phyloP scores from a whole-genome alignment of 2,113 vertebrate species.

The Pangasianodon hypophthalmus region DNA sequence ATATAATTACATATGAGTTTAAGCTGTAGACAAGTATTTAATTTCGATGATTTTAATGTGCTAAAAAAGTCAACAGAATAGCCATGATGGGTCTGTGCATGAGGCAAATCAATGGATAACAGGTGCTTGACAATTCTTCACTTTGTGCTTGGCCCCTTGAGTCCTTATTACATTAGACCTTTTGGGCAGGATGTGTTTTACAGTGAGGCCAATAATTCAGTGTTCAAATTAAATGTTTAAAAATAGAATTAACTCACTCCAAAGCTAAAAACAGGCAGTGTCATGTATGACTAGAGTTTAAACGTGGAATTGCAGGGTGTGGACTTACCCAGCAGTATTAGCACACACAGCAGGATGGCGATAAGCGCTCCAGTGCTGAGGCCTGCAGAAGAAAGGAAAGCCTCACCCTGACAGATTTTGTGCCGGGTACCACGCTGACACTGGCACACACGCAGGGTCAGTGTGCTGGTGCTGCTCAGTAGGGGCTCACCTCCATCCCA shows the following conservation, averaged over 20 bases:
- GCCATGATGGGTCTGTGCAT: background rate
- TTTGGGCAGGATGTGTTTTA: background rate
- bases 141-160: background rate
- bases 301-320: background rate
- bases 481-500: constrained; percentile 81
- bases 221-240: background rate
- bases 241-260: background rate
- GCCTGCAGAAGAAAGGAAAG: constrained; percentile 83
- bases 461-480: constrained; percentile 84
- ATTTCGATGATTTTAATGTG: background rate
- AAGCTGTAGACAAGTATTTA: background rate
- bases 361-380: constrained; percentile 86
- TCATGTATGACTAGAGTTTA: background rate
- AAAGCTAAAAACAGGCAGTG: background rate
- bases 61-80: background rate
- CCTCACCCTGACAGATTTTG: constrained; percentile 81
- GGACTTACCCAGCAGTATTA: constrained; percentile 84
- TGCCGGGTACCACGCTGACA: constrained; percentile 80
- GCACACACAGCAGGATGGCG: constrained; percentile 84
- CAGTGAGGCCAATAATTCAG: background rate
- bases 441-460: constrained; percentile 82
- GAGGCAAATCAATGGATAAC: background rate
- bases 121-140: background rate
- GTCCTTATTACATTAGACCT: background rate
- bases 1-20: background rate